Conservation (phyloP, 2,888 invertebrate species). For the Eupithecia insigniata region DNA sequence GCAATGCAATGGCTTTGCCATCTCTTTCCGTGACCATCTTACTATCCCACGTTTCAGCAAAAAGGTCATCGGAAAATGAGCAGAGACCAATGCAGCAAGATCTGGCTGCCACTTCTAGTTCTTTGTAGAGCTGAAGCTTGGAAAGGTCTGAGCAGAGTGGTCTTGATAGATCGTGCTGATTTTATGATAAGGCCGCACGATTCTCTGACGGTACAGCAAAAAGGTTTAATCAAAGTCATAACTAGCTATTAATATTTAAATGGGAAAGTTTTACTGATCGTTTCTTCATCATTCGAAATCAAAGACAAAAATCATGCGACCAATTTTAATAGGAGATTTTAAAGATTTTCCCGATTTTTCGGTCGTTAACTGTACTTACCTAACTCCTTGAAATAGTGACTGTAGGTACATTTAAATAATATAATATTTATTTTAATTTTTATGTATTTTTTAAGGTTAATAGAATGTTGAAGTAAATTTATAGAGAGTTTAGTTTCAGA, state of each 20-base stretch:
- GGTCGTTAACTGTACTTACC: too few relatives aligned
- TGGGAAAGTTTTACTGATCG: not conserved
- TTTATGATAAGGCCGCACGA: slow-evolving; percentile 74
- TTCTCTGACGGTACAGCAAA: slow-evolving; percentile 45
- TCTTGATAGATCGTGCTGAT: slow-evolving; percentile 65
- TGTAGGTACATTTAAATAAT: too few relatives aligned
- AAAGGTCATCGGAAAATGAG: not conserved
- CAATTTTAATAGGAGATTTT: not conserved
- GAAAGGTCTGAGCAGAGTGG: slow-evolving; percentile 34
- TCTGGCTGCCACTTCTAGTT: not conserved
- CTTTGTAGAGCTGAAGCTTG: slow-evolving; percentile 1
- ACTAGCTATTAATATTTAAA: not conserved
- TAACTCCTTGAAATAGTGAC: too few relatives aligned
- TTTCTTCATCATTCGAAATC: not conserved
- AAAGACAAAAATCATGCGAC: not conserved
- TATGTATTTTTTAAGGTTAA: too few relatives aligned
- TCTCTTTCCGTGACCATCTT: not conserved
- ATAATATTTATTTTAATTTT: too few relatives aligned
- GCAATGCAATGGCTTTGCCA: not conserved
- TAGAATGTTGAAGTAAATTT: not conserved
- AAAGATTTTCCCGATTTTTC: too few relatives aligned
- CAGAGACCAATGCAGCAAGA: not conserved
- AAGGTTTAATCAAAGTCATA: not conserved
- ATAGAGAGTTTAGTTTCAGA: not conserved
- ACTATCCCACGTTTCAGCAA: not conserved